Evolutionary conservation across 2,797 vertebrate species (phyloP).

Genomic region (Pangasius djambal): DNA sequence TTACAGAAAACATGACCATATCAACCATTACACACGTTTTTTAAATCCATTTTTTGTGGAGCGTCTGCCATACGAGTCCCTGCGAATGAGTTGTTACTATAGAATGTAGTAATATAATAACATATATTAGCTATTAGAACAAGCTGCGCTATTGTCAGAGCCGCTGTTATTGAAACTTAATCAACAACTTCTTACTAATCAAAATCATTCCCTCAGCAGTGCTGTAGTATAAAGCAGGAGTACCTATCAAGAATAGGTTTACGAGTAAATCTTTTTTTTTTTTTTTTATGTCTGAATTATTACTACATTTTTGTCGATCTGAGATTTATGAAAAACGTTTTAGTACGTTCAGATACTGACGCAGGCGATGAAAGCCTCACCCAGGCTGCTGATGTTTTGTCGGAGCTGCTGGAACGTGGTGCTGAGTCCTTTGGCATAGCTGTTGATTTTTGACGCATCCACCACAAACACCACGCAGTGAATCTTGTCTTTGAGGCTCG

Average conservation of each 20-base stretch:
- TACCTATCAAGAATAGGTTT: neutral
- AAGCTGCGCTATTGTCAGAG: neutral
- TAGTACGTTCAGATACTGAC: neutral
- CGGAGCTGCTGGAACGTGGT: constrained; percentile 66
- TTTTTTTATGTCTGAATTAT: neutral
- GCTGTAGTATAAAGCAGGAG: neutral
- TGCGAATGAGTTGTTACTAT: neutral
- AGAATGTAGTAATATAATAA: neutral
- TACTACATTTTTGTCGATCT: neutral
- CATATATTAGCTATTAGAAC: neutral
- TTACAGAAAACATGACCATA: neutral
- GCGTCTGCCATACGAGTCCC: neutral
- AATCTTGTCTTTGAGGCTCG: constrained; percentile 64
- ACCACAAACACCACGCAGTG: constrained; percentile 76
- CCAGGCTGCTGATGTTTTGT: constrained; percentile 72
- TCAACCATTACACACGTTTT: neutral
- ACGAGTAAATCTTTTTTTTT: neutral
- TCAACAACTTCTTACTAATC: neutral
- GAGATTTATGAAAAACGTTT: neutral
- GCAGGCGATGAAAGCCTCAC: constrained; percentile 59
- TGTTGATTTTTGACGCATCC: constrained; percentile 63
- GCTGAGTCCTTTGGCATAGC: constrained; percentile 59
- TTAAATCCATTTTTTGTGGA: too few relatives aligned
- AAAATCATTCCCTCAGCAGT: neutral
- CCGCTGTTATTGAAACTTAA: neutral